Percentiles rank a stretch among this genome's conserved stretches.
Evolutionary conservation across 2,113 vertebrate genomes (phyloP).

Genomic region (Petrocephalus microphthalmus): DNA sequence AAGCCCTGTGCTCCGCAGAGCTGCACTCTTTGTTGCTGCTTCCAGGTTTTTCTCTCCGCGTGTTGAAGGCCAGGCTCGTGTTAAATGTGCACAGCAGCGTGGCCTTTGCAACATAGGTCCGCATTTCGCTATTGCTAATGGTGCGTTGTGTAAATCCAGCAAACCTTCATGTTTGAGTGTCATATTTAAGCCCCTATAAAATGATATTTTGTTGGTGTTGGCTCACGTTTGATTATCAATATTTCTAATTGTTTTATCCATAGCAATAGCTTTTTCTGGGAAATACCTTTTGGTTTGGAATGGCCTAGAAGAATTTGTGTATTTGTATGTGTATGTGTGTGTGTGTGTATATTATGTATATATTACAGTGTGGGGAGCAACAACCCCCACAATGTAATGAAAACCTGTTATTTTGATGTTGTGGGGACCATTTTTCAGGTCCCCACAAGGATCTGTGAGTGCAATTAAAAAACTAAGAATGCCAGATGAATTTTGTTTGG

Average conservation of each 20-base stretch:
- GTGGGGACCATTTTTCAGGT: no score
- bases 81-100: neutral
- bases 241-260: neutral
- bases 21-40: neutral
- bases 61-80: neutral
- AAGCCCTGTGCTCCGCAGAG: neutral
- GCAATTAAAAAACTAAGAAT: no score
- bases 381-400: no score
- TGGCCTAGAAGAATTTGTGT: neutral
- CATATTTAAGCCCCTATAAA: neutral
- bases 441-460: no score
- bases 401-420: no score
- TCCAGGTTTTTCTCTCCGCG: neutral
- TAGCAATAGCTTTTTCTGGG: neutral
- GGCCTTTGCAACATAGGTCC: neutral
- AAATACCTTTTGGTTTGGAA: neutral
- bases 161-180: neutral
- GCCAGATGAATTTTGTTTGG: no score
- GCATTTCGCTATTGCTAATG: neutral
- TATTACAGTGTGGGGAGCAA: no score
- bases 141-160: neutral
- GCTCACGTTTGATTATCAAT: neutral
- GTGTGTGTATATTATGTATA: no score
- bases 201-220: neutral
- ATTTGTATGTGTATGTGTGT: neutral